A percentile compares a stretch with the other conserved stretches of the same genome.
These are phyloP conservation scores for Arrhopalites spinosus DNA, from an alignment of 2,888 invertebrate species.

Conservation along the genomic window DNA sequence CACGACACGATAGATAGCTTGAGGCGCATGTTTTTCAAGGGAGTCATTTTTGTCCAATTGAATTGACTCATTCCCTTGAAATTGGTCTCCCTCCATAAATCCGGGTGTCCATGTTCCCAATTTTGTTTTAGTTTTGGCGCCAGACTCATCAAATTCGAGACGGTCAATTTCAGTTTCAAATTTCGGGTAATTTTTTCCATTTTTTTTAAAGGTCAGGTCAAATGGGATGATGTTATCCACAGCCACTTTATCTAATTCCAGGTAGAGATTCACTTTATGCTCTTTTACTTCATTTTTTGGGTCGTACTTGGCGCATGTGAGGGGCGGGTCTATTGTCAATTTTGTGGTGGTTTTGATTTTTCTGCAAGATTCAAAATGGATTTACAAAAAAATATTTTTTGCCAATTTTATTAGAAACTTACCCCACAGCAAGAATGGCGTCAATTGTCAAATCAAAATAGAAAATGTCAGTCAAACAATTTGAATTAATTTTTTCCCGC, in stretches of 20 bases:
- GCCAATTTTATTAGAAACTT: constrained; percentile 30
- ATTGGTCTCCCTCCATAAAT: constrained; percentile 65
- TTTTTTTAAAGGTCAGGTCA: constrained; percentile 64
- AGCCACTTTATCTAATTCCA: constrained; percentile 5
- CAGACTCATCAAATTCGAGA: constrained; percentile 37
- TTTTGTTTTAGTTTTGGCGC: constrained; percentile 54
- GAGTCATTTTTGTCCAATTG: constrained; percentile 68
- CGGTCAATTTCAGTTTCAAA: constrained; percentile 73
- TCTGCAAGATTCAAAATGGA: too few species aligned
- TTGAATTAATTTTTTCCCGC: too few species aligned
- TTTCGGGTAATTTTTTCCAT: constrained; percentile 76
- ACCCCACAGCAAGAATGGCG: constrained; percentile 69
- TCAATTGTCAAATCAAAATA: constrained; percentile 83
- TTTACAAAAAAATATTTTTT: neutral
- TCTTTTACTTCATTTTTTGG: neutral
- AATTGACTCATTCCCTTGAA: constrained; percentile 69
- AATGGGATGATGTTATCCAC: constrained; percentile 47
- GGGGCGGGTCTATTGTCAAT: constrained; percentile 13
- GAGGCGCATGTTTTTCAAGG: constrained; percentile 76
- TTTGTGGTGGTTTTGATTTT: too few species aligned
- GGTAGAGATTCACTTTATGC: constrained; percentile 26
- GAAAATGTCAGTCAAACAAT: constrained; percentile 63
- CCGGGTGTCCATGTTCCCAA: constrained; percentile 81
- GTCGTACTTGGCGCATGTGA: constrained; percentile 31
- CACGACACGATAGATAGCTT: constrained; percentile 82